Evolutionary conservation across 2,113 vertebrate species (phyloP).

Genomic region (Chaetorhynchus papuensis): DNA sequence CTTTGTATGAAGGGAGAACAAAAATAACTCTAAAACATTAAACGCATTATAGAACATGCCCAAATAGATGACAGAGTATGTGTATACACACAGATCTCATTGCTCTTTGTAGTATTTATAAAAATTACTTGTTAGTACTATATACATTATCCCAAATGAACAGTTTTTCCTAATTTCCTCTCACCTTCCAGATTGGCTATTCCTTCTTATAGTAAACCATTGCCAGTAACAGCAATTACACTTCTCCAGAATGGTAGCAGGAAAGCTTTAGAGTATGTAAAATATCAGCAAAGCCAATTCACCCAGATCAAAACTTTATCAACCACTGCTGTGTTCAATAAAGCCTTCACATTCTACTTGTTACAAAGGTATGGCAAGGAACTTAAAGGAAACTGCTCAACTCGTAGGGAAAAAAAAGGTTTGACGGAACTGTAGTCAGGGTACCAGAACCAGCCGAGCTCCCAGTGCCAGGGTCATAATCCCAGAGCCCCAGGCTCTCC

Average conservation of each 20-base stretch:
- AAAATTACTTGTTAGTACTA: background rate
- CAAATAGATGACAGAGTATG: background rate
- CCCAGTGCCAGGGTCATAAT: background rate
- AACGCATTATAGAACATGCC: background rate
- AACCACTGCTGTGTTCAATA: background rate
- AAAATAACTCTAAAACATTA: conserved; percentile 16
- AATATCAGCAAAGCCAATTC: background rate
- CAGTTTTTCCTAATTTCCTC: background rate
- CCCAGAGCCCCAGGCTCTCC: conserved; percentile 8
- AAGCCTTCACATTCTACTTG: background rate
- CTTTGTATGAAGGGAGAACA: conserved; percentile 33
- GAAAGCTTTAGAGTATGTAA: background rate
- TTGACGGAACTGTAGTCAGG: background rate
- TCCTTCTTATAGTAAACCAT: background rate
- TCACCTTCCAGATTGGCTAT: background rate
- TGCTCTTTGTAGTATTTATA: background rate
- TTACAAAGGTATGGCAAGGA: background rate
- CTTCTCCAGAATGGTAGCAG: background rate
- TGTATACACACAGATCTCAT: background rate
- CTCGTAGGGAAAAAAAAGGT: background rate
- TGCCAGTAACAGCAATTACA: background rate
- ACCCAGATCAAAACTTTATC: background rate
- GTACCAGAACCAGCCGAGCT: background rate
- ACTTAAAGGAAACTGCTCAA: background rate
- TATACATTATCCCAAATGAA: background rate